Percentiles rank a stretch among this genome's conserved stretches.
Evolutionary conservation across 2,113 vertebrate species (phyloP).

Genomic region (Accipiter virgatus): DNA sequence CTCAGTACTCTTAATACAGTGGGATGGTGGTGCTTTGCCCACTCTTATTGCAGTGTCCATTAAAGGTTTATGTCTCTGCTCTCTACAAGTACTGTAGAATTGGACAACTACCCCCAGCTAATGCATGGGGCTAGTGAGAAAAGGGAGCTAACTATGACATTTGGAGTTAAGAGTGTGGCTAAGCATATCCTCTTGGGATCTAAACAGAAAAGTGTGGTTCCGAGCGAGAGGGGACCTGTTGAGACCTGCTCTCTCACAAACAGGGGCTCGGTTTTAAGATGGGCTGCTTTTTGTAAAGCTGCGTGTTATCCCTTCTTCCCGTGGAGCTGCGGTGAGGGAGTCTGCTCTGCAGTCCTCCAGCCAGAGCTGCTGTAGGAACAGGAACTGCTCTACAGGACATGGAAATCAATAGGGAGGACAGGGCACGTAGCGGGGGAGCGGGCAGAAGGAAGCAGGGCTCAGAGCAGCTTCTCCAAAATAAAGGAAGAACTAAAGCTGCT

Average conservation of each 20-base stretch:
- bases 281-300: neutral
- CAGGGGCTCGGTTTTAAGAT: neutral
- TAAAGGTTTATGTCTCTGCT: neutral
- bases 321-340: neutral
- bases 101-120: neutral
- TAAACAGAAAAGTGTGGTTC: neutral
- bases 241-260: neutral
- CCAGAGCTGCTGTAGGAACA: neutral
- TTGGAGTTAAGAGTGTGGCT: neutral
- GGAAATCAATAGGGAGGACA: neutral
- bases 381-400: neutral
- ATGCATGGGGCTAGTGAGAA: neutral
- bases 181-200: neutral
- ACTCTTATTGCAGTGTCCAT: neutral
- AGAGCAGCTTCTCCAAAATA: neutral
- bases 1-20: neutral
- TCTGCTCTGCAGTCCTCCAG: neutral
- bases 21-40: neutral
- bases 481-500: neutral
- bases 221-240: neutral
- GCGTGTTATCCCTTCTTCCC: neutral
- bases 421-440: no score
- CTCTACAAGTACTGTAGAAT: neutral
- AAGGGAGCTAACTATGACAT: accelerated
- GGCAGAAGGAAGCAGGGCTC: neutral